A percentile compares a stretch with the other conserved stretches of the same genome.
phyloP scores from a whole-genome alignment of 2,797 vertebrate genomes.

The Emys orbicularis region DNA sequence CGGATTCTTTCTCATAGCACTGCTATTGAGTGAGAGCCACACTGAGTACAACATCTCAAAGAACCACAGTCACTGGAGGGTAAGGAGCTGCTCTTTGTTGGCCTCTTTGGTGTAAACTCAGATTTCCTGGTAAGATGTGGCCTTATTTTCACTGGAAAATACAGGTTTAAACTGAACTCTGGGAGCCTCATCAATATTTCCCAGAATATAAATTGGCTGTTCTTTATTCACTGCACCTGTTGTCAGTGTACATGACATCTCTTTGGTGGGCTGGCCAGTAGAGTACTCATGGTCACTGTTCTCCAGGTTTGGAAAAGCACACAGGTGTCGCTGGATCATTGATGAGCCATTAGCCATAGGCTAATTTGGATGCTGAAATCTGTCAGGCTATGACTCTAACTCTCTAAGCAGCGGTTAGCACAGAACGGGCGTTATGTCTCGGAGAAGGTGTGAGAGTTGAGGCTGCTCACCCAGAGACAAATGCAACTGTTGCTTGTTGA shows the following conservation, averaged over 20 bases:
- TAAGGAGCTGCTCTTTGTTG: neutral
- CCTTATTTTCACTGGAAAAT: neutral
- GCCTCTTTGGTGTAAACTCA: neutral
- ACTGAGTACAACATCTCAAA: neutral
- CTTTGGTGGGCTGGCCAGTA: neutral
- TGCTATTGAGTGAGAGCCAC: neutral
- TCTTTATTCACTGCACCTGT: neutral
- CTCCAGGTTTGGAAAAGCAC: neutral
- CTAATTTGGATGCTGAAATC: neutral
- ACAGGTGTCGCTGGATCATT: neutral
- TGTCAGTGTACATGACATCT: neutral
- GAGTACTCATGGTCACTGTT: neutral
- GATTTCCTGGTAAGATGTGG: accelerated
- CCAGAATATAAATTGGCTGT: neutral
- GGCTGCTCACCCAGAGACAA: neutral
- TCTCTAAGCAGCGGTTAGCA: neutral
- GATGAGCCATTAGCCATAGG: neutral
- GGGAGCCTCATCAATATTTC: neutral
- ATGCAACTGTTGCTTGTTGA: neutral
- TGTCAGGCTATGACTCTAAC: neutral
- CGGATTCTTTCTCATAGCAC: neutral
- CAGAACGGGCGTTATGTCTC: neutral
- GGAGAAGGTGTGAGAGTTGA: neutral
- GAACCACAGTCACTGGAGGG: neutral
- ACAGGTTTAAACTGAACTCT: neutral